These are phyloP conservation scores for Limnephilus lunatus DNA, from an alignment of 2,888 invertebrate genomes.

Conservation along the genomic window DNA sequence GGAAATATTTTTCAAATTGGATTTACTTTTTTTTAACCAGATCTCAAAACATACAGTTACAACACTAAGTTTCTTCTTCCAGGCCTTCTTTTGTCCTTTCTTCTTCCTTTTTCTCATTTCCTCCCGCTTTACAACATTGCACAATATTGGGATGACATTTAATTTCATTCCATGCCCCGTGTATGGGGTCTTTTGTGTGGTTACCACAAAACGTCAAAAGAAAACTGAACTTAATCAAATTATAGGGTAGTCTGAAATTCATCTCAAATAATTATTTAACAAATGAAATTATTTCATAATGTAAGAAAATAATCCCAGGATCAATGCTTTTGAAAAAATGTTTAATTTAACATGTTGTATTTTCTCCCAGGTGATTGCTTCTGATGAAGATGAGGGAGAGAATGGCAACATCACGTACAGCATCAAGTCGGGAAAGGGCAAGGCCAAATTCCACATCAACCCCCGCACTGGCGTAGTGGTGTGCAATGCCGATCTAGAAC, in stretches of 20 bases:
- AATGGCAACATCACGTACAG: constrained; percentile 92
- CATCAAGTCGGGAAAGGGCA: constrained; percentile 86
- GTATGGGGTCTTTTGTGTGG: background rate
- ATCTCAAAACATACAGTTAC: background rate
- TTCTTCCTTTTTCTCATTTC: background rate
- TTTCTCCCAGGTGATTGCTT: constrained; percentile 83
- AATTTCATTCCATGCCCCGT: background rate
- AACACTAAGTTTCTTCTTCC: background rate
- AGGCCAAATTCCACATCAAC: constrained; percentile 90
- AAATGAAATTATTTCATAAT: background rate
- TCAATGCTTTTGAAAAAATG: background rate
- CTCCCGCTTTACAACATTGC: background rate
- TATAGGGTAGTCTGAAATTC: background rate
- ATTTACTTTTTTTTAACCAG: background rate
- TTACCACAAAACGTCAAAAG: background rate
- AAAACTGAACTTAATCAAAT: no score
- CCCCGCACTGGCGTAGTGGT: constrained; percentile 89
- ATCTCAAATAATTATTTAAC: background rate
- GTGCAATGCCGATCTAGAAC: constrained; percentile 83
- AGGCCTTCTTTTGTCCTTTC: background rate
- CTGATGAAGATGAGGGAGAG: constrained; percentile 88
- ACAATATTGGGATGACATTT: background rate
- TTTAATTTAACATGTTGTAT: background rate
- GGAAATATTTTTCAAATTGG: background rate
- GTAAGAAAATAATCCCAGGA: background rate